A percentile compares a stretch with the other conserved stretches of the same genome.
Conservation (phyloP, 2,113 vertebrate species). For the Pyrgilauda ruficollis region DNA sequence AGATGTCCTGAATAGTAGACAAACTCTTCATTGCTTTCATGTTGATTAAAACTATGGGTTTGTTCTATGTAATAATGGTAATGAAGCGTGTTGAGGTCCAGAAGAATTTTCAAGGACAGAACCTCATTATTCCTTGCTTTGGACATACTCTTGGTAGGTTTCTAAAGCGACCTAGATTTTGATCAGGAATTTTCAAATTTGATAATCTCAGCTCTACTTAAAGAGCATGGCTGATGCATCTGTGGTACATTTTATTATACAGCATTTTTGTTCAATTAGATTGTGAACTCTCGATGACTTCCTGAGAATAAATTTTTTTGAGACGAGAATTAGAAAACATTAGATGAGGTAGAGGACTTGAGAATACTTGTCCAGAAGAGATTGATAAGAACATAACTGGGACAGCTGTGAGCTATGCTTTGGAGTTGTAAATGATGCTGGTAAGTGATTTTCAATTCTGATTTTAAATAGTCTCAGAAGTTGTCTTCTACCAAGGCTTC, state of each 20-base stretch:
- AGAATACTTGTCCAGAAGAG: slow-evolving; percentile 64
- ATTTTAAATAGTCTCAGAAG: slow-evolving; percentile 47
- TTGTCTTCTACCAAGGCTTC: slow-evolving; percentile 20
- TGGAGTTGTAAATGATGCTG: slow-evolving; percentile 50
- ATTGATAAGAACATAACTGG: slow-evolving; percentile 54
- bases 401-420: slow-evolving; percentile 52
- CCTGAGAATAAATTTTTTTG: slow-evolving; percentile 61
- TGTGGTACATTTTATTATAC: slow-evolving; percentile 26
- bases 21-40: not conserved
- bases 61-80: not conserved
- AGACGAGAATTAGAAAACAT: slow-evolving; percentile 57
- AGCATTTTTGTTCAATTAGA: slow-evolving; percentile 45
- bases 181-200: slow-evolving; percentile 16
- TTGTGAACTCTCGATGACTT: slow-evolving; percentile 55
- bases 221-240: not conserved
- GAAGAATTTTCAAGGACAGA: not conserved
- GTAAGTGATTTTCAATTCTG: slow-evolving; percentile 52
- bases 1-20: not conserved
- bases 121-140: not conserved
- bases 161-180: not conserved
- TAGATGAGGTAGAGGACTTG: slow-evolving; percentile 48
- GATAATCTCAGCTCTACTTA: slow-evolving; percentile 7
- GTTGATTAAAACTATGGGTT: not conserved
- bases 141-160: not conserved
- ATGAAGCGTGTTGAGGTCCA: not conserved